Base-by-base conservation (phyloP, 1,140 invertebrate genomes). In the Lasioglossum baleicum region DNA sequence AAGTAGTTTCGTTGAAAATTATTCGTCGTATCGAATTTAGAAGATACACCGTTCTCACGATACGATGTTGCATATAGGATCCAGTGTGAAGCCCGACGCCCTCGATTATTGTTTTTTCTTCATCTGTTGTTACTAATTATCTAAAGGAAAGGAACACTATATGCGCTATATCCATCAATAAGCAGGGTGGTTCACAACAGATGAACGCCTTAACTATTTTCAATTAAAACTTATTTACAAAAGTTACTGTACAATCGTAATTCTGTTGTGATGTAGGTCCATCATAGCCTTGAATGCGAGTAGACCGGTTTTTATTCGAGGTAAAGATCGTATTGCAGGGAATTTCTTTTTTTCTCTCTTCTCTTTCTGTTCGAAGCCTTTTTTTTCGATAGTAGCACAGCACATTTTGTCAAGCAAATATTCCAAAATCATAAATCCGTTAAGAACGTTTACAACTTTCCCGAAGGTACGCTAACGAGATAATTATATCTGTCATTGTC, bases 141-240 rank as follows among this genome's bases (percentile, higher is more conserved):
- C 81, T 87, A 89, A 88, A 85, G 68, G 77, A 88, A 88, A 90
- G 83, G 81, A 88, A 89, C 88, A 88, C 86, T 88, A 88, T 88
- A 84, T 90, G 80, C 82, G 81, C 81, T 89, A 89, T 87, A 87
- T 89, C 75, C 88, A 90, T 90, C 83, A 89, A 90, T 89, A 89
- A 88, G 87, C 83, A 83, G 81, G 75, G 65, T 81, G 75, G 73
- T 88, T 88, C 82, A 84, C 87, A 89, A 84, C 78, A 84, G 87
- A 88, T 85, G 82, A 84, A 87, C 83, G 80, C 80, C 79, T 87
- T 89, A 88, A 63, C 81, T 83, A 83, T 71, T 70, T 58, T 77
- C 67, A 73, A 85, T 83, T 83, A 84, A 89, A 90, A 88, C 79
- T 89, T 89, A 90, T 90, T 88, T 90, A 90, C 89, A 89, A 87